These are phyloP conservation scores for Augiades crinisus DNA, from an alignment of 2,888 invertebrate genomes.

Conservation along the genomic window DNA sequence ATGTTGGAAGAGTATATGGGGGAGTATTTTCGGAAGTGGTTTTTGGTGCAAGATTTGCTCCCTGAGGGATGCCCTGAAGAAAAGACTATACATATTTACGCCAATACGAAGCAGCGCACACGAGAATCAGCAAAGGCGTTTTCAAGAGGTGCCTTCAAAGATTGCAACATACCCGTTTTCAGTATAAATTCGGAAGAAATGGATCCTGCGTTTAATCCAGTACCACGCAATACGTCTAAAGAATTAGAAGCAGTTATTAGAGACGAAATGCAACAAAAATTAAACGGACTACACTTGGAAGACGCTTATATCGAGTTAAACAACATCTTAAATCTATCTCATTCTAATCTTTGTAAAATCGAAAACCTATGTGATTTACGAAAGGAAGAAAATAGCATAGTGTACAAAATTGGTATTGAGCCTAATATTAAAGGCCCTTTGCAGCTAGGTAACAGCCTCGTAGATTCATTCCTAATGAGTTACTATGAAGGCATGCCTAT, in stretches of 20 bases:
- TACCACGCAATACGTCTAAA: slow-evolving; percentile 44
- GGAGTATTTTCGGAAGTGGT: slow-evolving; percentile 54
- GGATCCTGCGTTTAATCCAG: slow-evolving; percentile 54
- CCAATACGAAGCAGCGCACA: slow-evolving; percentile 59
- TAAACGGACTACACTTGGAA: slow-evolving; percentile 41
- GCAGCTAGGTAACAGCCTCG: slow-evolving; percentile 43
- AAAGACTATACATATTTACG: slow-evolving; percentile 48
- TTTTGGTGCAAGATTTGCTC: slow-evolving; percentile 44
- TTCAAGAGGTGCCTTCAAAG: slow-evolving; percentile 47
- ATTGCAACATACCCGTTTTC: slow-evolving; percentile 48
- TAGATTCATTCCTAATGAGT: slow-evolving; percentile 62
- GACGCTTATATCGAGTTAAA: slow-evolving; percentile 46
- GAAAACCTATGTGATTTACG: slow-evolving; percentile 49
- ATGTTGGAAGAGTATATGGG: slow-evolving; percentile 59
- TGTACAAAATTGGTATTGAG: slow-evolving; percentile 45
- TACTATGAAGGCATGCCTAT: slow-evolving; percentile 55
- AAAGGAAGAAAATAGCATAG: slow-evolving; percentile 39
- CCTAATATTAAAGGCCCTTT: slow-evolving; percentile 54
- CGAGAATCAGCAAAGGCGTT: slow-evolving; percentile 54
- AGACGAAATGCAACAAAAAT: slow-evolving; percentile 48
- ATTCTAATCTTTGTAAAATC: slow-evolving; percentile 48
- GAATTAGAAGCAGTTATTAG: slow-evolving; percentile 39
- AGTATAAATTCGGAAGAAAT: slow-evolving; percentile 39
- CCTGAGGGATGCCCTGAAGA: slow-evolving; percentile 44
- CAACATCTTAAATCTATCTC: slow-evolving; percentile 49